A percentile compares a stretch with the other conserved stretches of the same genome.
Conservation (phyloP, 2,797 vertebrate genomes). For the Cheirogaleus major region DNA sequence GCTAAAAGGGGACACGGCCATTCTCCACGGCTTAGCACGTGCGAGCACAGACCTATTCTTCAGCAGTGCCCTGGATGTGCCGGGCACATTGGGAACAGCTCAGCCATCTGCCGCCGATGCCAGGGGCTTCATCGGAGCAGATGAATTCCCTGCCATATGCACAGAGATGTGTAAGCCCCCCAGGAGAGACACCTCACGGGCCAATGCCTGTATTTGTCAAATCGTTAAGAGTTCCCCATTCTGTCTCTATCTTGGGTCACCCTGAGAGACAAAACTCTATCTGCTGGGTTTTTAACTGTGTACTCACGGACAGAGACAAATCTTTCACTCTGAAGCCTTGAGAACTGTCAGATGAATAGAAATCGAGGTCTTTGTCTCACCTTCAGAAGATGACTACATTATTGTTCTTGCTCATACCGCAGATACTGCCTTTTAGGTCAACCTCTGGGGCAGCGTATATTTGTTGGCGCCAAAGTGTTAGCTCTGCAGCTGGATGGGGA, state of each 20-base stretch:
- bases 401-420: background rate
- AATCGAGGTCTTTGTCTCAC: background rate
- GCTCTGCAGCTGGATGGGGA: background rate
- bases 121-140: constrained; percentile 30
- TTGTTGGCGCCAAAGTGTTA: background rate
- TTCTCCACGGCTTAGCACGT: background rate
- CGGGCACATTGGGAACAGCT: background rate
- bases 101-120: constrained; percentile 27
- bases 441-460: background rate
- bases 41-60: background rate
- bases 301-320: background rate
- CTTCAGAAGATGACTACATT: background rate
- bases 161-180: background rate
- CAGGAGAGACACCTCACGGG: background rate
- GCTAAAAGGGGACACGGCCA: background rate
- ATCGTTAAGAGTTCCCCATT: background rate
- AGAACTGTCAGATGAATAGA: background rate
- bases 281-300: background rate
- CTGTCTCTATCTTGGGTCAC: background rate
- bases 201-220: background rate
- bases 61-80: background rate
- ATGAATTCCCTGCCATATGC: background rate
- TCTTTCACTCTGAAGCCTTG: background rate
- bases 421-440: background rate
- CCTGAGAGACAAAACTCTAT: background rate